These are phyloP conservation scores for Troides helena DNA, from an alignment of 2,888 invertebrate genomes.

Conservation along the genomic window DNA sequence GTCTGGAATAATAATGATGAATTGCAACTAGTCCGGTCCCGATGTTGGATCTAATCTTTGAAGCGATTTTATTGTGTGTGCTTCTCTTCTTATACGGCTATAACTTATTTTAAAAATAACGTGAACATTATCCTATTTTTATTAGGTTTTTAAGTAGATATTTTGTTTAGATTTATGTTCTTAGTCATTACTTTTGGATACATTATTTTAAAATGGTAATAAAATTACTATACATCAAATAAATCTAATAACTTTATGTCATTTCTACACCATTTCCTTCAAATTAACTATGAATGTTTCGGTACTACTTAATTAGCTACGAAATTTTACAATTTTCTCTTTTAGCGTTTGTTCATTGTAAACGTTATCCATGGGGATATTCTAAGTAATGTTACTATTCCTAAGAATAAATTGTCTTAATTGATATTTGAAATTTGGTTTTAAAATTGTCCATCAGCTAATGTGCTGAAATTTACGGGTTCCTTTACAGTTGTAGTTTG, in stretches of 20 bases:
- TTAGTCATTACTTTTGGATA: background rate
- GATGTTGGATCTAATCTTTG: conserved; percentile 71
- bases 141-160: background rate
- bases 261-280: conserved; percentile 63
- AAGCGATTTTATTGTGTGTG: conserved; percentile 48
- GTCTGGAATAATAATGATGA: conserved; percentile 81
- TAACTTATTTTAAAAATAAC: background rate
- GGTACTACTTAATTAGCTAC: conserved; percentile 77
- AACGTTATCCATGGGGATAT: conserved; percentile 47
- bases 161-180: background rate
- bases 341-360: conserved; percentile 64
- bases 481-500: conserved; percentile 28
- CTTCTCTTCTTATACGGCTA: conserved; percentile 4
- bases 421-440: conserved; percentile 39
- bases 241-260: conserved; percentile 42
- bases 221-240: background rate
- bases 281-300: conserved; percentile 74
- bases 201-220: too few relatives aligned
- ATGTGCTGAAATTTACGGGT: conserved; percentile 28
- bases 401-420: background rate
- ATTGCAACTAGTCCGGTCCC: conserved; percentile 75
- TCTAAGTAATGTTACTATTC: conserved; percentile 64
- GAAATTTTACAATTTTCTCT: conserved; percentile 73
- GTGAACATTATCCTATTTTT: background rate
- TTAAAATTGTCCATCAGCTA: conserved; percentile 6